Base-by-base conservation (phyloP, 2,113 vertebrate genomes). In the Rhineura floridana region DNA sequence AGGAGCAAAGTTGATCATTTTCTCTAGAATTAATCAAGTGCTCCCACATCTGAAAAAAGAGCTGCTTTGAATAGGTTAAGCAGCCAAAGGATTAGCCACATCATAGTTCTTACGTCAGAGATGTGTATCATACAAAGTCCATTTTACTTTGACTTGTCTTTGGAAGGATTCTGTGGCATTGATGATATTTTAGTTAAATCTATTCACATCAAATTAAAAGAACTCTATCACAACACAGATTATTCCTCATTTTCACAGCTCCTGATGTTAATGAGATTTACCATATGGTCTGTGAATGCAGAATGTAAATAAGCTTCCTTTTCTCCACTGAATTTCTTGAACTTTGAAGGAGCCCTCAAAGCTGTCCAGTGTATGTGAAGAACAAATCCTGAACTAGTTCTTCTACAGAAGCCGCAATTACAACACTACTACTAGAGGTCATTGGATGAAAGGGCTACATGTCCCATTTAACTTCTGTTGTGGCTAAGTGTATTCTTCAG, bases 311-410 rank as follows among this genome's bases (percentile, higher is more conserved):
- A 62, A 0, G 39, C 1, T n/a, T 72, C 72, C 77, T 65, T 13
- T 81, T 87, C n/a, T 50, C 44, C 9, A 11, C 23, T 55, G 46
- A n/a, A 59, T 52, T 55, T 69, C 33, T 1, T 0, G 76, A 65
- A 0, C 2, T 1, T 1, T 28, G 2, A 67, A 21, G 17, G 46
- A 2, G 1, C n/a, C 3, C 0, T 7, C 87, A 65, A 15, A 2
- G 4, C 23, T 25, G 0, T 28, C 84, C 50, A 76, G 1, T 28
- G 19, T 12, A 10, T 85, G 28, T 11, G 17, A 50, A 44, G 52
- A 2, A 1, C n/a, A 44, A 30, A 15, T 0, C 25, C 0, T 44
- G 72, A 59, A 11, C 67, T 72, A 72, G 19, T 72, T 70, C 5
- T 73, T 75, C 2, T 1, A 72, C 28, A 55, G 55, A 46, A 59